Base-by-base conservation (phyloP, 2,797 vertebrate species). In the Lacerta viridis region DNA sequence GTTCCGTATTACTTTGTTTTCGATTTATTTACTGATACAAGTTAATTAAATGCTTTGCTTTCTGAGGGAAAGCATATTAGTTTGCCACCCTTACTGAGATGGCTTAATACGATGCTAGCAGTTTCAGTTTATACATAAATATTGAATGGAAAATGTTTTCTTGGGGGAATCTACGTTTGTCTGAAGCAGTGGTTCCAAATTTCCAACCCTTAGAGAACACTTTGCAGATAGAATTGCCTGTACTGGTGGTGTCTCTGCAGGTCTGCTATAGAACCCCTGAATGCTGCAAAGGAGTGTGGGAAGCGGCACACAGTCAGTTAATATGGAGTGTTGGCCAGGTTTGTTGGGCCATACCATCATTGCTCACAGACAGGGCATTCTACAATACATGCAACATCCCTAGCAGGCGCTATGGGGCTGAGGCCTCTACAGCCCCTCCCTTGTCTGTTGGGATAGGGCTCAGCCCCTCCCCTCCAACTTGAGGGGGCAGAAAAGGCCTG, bases 31-130 rank as follows among this genome's bases (percentile, higher is more conserved):
- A 68, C 43, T 43, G 3, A 43, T 82, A 90, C 87, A 23, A 81
- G 55, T 92, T 83, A 83, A 83, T 86, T 81, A 72, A 80, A 84
- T 87, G 4, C 46, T 91, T 86, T 84, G 27, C n/a, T 91, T 90
- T 4, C 18, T 25, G 23, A 90, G 36, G 41, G 18, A 89, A 89
- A 91, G 25, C 17, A 85, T 92, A 89, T 33, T 75, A 68, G 17
- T 27, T 79, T 84, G 46, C 18, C n/a, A 64, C 46, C 82, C 89
- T 79, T 84, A 1, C n/a, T 84, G 85, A 33, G 55, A 13, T 9
- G 69, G 39, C 39, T 76, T 0, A 23, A 82, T 71, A 50, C 3
- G 20, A 20, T 50, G 55, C 9, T 23, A 39, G 33, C 18, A 41
- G 11, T 59, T 69, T 71, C 23, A 17, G 2, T 23, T 71, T 59